Base-by-base conservation (phyloP, 2,888 invertebrate genomes). In the Chromoteleia sp. region DNA sequence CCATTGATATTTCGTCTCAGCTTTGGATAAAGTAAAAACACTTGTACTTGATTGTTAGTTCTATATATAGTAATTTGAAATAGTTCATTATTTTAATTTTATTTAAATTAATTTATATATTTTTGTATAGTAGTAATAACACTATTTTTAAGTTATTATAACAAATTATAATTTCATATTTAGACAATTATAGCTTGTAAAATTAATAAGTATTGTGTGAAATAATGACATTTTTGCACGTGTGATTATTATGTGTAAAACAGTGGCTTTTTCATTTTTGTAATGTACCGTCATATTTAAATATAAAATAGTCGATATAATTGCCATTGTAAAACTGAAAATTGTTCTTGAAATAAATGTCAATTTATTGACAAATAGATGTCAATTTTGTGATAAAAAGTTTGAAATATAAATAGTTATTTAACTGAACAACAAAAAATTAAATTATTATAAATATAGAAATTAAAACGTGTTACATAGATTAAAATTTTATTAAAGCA, bases 211-310 rank as follows among this genome's bases (percentile, higher is more conserved):
- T 58, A 30, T 33, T 58, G 45, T 36, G 56, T 45, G 56, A 33
- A 25, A 45, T 14, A 61, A 25, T 50, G 7, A 52, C 10, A 33
- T 33, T 21, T 65, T 67, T 61, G 67, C 67, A 67, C 68, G 79
- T 61, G 59, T 77, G 36, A 48, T 61, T 25, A 48, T 61, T 25
- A 48, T 45, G n/a, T 56, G 33, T 77, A 83, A 50, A 12, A 68
- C 79, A 45, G 70, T 78, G 85, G 85, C 85, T 86, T 8, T 82
- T 71, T 82, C 83, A 85, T 85, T 67, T 75, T 61, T 82, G n/a
- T 14, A 33, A 48, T 36, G 33, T 50, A 19, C 17, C 25, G 36
- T 70, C 68, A 78, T 74, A 59, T 67, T 59, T 84, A 71, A 39
- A 84, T 30, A 43, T 68, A 71, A 8, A 30, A 54, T 36, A 52